Evolutionary conservation across 1,140 invertebrate genomes (phyloP).

Genomic region (Anadara kagoshimensis): DNA sequence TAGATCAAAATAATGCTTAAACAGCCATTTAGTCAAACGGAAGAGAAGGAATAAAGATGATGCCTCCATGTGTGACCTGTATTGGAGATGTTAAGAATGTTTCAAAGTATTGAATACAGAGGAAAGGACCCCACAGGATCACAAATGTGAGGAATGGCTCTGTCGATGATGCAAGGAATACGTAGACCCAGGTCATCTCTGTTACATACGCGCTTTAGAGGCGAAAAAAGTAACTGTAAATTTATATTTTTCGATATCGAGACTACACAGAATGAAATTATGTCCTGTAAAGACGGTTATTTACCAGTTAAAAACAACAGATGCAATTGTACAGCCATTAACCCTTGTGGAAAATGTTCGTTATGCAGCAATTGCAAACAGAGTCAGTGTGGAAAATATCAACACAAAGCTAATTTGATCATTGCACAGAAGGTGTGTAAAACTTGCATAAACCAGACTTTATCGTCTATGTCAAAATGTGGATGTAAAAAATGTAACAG

Average conservation of each 20-base stretch:
- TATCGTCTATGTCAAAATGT: slow-evolving; percentile 2
- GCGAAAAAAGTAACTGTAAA: not conserved
- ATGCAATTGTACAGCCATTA: not conserved
- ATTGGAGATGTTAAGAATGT: slow-evolving; percentile 21
- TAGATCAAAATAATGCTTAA: slow-evolving; percentile 13
- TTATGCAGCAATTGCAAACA: slow-evolving; percentile 16
- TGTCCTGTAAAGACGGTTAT: slow-evolving; percentile 16
- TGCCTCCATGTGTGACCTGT: slow-evolving; percentile 23
- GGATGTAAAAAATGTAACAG: not conserved
- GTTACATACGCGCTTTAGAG: not conserved
- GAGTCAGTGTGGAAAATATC: not conserved
- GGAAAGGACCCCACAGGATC: slow-evolving; percentile 16
- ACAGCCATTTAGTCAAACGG: not conserved
- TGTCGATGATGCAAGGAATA: slow-evolving; percentile 18
- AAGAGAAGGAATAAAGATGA: not conserved
- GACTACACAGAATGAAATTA: slow-evolving; percentile 21
- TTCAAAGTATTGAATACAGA: slow-evolving; percentile 15
- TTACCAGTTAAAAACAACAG: not conserved
- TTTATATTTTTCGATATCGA: slow-evolving; percentile 36
- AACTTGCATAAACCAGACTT: not conserved
- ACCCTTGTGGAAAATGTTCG: slow-evolving; percentile 5
- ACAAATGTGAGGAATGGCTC: slow-evolving; percentile 23
- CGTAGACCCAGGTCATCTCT: slow-evolving; percentile 14
- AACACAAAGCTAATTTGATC: not conserved
- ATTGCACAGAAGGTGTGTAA: not conserved